Percentiles rank a stretch among this genome's conserved stretches.
Evolutionary conservation across 2,888 invertebrate genomes (phyloP).

Genomic region (Cryptosula pallasiana): DNA sequence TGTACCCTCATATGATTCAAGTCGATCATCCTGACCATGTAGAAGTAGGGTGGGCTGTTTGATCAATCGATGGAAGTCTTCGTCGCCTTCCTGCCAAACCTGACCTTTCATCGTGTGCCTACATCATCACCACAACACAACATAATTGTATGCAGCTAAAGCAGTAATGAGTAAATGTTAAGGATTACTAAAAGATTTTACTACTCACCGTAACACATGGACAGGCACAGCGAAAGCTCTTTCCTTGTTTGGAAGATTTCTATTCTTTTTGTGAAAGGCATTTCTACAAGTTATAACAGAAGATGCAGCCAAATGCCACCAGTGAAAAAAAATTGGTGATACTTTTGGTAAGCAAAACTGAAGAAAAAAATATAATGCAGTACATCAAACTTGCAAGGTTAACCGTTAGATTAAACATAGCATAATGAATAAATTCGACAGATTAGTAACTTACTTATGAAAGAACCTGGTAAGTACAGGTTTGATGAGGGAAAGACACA

Average conservation of each 20-base stretch:
- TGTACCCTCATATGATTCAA: conserved; percentile 65
- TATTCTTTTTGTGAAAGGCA: conserved; percentile 49
- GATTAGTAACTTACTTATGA: conserved; percentile 57
- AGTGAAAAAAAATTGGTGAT: no score
- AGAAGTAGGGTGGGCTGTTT: conserved; percentile 63
- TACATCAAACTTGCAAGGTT: no score
- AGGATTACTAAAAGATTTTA: not conserved
- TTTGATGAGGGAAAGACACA: conserved; percentile 56
- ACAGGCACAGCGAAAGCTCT: conserved; percentile 45
- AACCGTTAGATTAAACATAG: no score
- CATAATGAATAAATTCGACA: no score
- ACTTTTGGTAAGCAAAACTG: no score
- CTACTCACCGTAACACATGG: conserved; percentile 55
- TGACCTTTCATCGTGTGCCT: conserved; percentile 60
- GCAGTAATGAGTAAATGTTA: not conserved
- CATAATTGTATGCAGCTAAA: conserved; percentile 48
- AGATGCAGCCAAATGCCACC: no score
- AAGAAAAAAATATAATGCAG: no score
- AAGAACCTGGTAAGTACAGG: conserved; percentile 62
- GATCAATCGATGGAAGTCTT: conserved; percentile 63
- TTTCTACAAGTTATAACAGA: conserved; percentile 30
- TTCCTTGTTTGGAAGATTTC: conserved; percentile 30
- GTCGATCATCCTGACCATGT: conserved; percentile 64
- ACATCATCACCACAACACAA: conserved; percentile 30
- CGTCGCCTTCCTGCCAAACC: conserved; percentile 66